Conservation (phyloP, 2,797 vertebrate genomes). For the Chloroceryle inda region DNA sequence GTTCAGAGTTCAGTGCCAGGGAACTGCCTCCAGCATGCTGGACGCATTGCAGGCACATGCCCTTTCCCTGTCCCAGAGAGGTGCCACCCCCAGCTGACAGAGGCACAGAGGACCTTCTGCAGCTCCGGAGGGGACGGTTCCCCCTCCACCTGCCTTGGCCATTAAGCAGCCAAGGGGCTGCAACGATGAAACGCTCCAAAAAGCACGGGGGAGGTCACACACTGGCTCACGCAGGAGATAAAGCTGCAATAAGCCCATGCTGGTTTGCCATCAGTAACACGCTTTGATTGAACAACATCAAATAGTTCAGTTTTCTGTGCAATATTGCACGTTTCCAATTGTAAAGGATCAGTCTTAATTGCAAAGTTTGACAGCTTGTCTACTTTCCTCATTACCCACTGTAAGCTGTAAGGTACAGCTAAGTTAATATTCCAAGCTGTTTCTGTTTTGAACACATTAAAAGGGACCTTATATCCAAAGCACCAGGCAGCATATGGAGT, state of each 20-base stretch:
- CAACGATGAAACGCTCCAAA: rapidly evolving
- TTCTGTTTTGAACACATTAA: not conserved
- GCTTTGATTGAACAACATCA: not conserved
- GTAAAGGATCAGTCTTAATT: not conserved
- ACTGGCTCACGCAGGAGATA: not conserved
- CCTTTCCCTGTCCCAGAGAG: not conserved
- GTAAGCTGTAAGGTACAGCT: not conserved
- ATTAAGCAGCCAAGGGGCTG: not conserved
- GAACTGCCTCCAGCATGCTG: rapidly evolving
- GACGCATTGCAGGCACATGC: rapidly evolving
- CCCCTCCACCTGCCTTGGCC: not conserved
- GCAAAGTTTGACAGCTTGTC: not conserved
- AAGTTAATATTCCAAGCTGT: not conserved
- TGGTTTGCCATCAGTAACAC: not conserved
- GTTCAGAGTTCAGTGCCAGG: rapidly evolving
- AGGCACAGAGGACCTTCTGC: rapidly evolving
- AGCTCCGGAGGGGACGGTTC: not conserved
- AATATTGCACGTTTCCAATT: not conserved
- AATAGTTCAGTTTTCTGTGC: rapidly evolving
- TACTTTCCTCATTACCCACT: not conserved
- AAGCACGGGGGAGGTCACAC: rapidly evolving
- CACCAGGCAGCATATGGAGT: conserved; percentile 51
- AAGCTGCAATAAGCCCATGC: rapidly evolving
- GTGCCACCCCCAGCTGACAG: rapidly evolving
- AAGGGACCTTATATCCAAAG: not conserved